Evolutionary conservation across 2,797 vertebrate genomes (phyloP).

Genomic region (Coendou prehensilis): DNA sequence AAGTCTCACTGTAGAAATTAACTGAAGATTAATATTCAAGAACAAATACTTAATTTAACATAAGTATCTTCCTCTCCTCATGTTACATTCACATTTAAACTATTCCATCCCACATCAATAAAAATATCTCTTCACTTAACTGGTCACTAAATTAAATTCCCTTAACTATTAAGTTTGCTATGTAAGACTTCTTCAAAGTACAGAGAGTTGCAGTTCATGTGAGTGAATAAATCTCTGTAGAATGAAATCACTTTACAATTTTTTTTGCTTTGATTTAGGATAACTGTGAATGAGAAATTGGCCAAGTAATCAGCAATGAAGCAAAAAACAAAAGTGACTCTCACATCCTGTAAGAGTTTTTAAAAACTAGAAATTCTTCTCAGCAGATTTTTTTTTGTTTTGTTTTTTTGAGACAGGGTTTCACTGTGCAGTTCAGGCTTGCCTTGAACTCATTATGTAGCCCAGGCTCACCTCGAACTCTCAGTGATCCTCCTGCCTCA

Average conservation of each 20-base stretch:
- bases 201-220: slow-evolving; percentile 18
- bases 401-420: not conserved
- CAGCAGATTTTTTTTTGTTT: slow-evolving; percentile 59
- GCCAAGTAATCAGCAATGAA: slow-evolving; percentile 70
- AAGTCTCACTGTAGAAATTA: slow-evolving; percentile 51
- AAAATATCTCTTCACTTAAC: slow-evolving; percentile 50
- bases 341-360: slow-evolving; percentile 76
- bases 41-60: slow-evolving; percentile 64
- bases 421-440: not conserved
- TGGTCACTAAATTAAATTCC: not conserved
- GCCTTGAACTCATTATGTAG: not conserved
- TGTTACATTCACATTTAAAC: slow-evolving; percentile 10
- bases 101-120: not conserved
- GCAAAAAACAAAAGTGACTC: slow-evolving; percentile 73
- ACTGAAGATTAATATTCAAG: slow-evolving; percentile 55
- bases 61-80: not conserved
- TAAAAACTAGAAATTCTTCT: slow-evolving; percentile 74
- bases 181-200: slow-evolving; percentile 36
- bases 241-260: slow-evolving; percentile 67
- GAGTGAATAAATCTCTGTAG: slow-evolving; percentile 48
- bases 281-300: slow-evolving; percentile 64
- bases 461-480: not conserved
- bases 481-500: not conserved
- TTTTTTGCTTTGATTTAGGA: slow-evolving; percentile 63
- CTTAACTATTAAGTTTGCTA: slow-evolving; percentile 39